Conservation (phyloP, 2,888 invertebrate genomes). For the Caenorhabditis becei region DNA sequence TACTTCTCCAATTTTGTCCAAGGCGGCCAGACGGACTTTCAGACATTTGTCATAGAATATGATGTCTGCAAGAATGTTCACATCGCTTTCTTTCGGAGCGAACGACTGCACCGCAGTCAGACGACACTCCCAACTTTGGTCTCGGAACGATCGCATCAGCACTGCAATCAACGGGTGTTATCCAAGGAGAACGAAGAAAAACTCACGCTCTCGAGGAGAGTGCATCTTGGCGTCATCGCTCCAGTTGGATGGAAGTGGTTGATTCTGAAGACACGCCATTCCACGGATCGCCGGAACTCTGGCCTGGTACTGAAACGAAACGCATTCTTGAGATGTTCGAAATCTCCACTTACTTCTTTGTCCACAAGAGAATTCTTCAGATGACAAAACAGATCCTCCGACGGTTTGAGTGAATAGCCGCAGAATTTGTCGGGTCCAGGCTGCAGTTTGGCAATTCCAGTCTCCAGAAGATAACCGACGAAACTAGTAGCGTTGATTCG, state of each 20-base stretch:
- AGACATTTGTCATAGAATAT: constrained; percentile 18
- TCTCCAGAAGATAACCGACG: constrained; percentile 29
- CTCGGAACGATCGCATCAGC: constrained; percentile 41
- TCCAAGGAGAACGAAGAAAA: background rate
- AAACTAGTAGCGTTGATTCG: constrained; percentile 28
- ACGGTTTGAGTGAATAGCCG: background rate
- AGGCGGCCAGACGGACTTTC: constrained; percentile 34
- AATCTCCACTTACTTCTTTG: constrained; percentile 6
- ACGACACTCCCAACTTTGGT: constrained; percentile 40
- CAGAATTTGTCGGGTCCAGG: constrained; percentile 15
- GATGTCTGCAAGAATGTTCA: background rate
- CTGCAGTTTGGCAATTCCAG: background rate
- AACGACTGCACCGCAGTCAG: constrained; percentile 28
- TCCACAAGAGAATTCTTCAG: constrained; percentile 6
- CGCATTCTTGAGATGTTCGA: background rate
- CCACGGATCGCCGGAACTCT: constrained; percentile 43
- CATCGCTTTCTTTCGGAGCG: background rate
- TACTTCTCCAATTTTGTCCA: constrained; percentile 11
- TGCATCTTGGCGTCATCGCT: background rate
- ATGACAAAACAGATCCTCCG: background rate
- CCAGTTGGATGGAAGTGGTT: constrained; percentile 29
- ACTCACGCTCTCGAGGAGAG: constrained; percentile 30
- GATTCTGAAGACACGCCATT: constrained; percentile 22
- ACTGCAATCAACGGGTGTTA: constrained; percentile 34
- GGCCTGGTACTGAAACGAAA: background rate